Evolutionary conservation across 2,888 invertebrate species (phyloP).

Genomic region (Hydroisotoma schaefferi): DNA sequence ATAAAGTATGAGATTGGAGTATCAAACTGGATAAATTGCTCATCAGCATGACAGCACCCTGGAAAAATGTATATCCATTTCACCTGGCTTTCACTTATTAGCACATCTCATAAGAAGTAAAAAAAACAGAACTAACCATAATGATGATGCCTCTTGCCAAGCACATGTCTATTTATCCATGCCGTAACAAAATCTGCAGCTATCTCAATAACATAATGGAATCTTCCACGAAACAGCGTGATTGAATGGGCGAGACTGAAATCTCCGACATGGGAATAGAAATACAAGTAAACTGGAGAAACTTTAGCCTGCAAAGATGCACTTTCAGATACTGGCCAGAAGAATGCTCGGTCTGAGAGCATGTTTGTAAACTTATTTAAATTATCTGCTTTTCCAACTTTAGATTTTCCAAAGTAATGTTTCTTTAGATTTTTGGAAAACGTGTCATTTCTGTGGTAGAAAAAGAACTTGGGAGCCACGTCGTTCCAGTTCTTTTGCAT

Average conservation of each 20-base stretch:
- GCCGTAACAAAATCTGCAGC: conserved; percentile 16
- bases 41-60: conserved; percentile 36
- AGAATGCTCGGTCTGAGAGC: conserved; percentile 34
- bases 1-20: conserved; percentile 21
- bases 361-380: conserved; percentile 33
- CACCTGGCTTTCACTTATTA: not conserved
- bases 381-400: conserved; percentile 18
- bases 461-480: conserved; percentile 23
- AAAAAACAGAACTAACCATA: conserved; percentile 8
- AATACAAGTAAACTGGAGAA: conserved; percentile 24
- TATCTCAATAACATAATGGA: conserved; percentile 19
- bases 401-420: conserved; percentile 30
- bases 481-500: conserved; percentile 29
- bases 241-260: conserved; percentile 21
- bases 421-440: conserved; percentile 22
- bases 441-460: conserved; percentile 25
- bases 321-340: conserved; percentile 19
- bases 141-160: conserved; percentile 23
- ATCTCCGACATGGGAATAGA: conserved; percentile 25
- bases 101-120: too few relatives aligned
- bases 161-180: conserved; percentile 14
- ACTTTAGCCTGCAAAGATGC: conserved; percentile 23
- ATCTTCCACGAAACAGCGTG: conserved; percentile 19
- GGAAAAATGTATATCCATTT: not conserved
- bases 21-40: conserved; percentile 29